Base-by-base conservation (phyloP, 2,888 invertebrate species). In the Stomorhina lunata region DNA sequence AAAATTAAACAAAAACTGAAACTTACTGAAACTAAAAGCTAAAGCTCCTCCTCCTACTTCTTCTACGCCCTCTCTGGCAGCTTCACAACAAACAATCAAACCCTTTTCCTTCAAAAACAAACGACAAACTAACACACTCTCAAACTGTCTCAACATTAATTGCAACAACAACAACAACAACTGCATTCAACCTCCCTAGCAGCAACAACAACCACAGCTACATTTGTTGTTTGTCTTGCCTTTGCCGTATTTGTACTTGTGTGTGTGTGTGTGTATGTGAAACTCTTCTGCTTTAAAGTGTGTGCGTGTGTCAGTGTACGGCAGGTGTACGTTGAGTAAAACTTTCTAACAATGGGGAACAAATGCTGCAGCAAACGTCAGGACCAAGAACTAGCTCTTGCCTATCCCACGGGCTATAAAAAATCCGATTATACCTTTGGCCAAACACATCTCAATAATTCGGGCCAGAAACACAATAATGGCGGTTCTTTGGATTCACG, bases 351-450 rank as follows among this genome's bases (percentile, higher is more conserved):
- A 83, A 96, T 96, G 96, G 96, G 96, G 92, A 95, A 95, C 92
- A 95, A 95, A 93, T 96, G 96, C 93, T 96, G 96, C 93, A 96
- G 96, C 93, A 95, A 95, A 93, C 94, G 95, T 90, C 95, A 95
- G 92, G 95, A 95, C 92, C 93, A 95, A 88, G 93, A 94, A 85
- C 84, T 91, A 81, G 90, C 90, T 9, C 85, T 91, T 66, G 88
- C 90, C 85, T 91, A 91, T 88, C 90, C 90, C 53, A 88, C 89
- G 43, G 92, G 91, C 81, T 91, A 90, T 81, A 91, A 91, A 83
- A 91, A 91, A 78, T 90, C 90, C 75, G 90, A 91, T 69, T 91
- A 91, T 75, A 90, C 90, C 69, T 91, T 91, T 75, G 91, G 91
- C 55, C 91, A 91, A 84, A 90, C 90, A 66, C 89, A 90, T 84